Evolutionary conservation across 1,140 invertebrate genomes (phyloP).

Genomic region (Lepidurus couesii): DNA sequence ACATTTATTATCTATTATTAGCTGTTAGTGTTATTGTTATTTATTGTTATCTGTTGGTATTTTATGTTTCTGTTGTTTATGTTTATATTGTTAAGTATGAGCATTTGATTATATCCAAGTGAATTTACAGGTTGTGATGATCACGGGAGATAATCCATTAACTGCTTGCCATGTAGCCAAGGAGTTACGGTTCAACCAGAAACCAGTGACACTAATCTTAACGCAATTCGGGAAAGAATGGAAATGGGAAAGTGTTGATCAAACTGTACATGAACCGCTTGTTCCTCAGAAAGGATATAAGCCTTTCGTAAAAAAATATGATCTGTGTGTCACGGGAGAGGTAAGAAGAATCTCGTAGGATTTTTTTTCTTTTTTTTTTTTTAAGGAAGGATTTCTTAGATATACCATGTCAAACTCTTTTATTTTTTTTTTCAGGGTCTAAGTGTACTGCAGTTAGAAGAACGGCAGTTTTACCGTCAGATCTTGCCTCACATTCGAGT

Average conservation of each 20-base stretch:
- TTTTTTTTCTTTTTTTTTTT: conserved; percentile 41
- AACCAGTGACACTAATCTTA: conserved; percentile 70
- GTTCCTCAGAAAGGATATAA: conserved; percentile 43
- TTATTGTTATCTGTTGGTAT: conserved; percentile 14
- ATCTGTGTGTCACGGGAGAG: conserved; percentile 92
- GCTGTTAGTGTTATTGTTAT: neutral
- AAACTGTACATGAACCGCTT: conserved; percentile 56
- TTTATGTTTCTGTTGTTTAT: too few species aligned
- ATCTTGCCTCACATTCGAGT: conserved; percentile 81
- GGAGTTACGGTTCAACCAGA: conserved; percentile 79
- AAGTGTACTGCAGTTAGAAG: conserved; percentile 59
- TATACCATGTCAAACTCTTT: neutral
- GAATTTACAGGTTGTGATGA: conserved; percentile 79
- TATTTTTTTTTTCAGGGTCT: conserved; percentile 55
- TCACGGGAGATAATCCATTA: conserved; percentile 97
- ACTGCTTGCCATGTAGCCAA: conserved; percentile 98
- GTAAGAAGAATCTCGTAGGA: conserved; percentile 42
- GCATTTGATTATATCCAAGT: conserved; percentile 10
- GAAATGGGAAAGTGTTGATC: conserved; percentile 78
- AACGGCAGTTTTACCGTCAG: conserved; percentile 58
- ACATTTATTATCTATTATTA: neutral
- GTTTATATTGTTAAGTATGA: too few species aligned
- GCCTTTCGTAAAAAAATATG: conserved; percentile 62
- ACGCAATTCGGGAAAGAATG: conserved; percentile 51
- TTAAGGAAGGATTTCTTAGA: neutral